phyloP scores from a whole-genome alignment of 2,888 invertebrate genomes.

The Dione vanillae region DNA sequence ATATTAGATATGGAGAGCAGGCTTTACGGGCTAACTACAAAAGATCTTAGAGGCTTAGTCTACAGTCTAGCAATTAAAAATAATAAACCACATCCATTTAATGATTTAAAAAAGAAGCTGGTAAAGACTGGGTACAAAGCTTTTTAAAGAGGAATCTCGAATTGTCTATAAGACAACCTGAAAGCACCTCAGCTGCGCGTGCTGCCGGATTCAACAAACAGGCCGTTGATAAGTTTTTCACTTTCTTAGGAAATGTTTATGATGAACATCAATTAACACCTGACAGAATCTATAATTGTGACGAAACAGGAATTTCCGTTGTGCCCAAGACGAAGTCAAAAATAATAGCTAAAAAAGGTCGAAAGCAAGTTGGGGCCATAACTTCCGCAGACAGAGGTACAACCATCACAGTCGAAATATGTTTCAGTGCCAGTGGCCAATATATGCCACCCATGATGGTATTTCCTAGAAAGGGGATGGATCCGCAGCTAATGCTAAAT shows the following conservation, averaged over 20 bases:
- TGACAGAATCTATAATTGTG: constrained; percentile 53
- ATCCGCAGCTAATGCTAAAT: constrained; percentile 51
- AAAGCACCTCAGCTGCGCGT: constrained; percentile 53
- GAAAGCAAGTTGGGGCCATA: constrained; percentile 51
- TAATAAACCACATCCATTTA: constrained; percentile 46
- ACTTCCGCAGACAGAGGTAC: constrained; percentile 53
- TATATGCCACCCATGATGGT: constrained; percentile 51
- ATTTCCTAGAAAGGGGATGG: constrained; percentile 52
- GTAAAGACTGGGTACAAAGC: too few species aligned
- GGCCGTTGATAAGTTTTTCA: too few species aligned
- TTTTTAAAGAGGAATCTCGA: constrained; percentile 52
- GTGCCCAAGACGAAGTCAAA: constrained; percentile 49
- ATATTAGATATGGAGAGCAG: neutral
- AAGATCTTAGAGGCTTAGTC: neutral
- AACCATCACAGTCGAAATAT: constrained; percentile 52
- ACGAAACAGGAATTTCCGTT: constrained; percentile 53
- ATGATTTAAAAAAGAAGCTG: constrained; percentile 51
- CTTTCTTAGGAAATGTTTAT: constrained; percentile 16
- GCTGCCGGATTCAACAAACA: constrained; percentile 48
- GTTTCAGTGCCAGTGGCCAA: constrained; percentile 50
- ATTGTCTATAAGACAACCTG: constrained; percentile 48
- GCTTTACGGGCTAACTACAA: neutral
- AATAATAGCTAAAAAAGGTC: constrained; percentile 49
- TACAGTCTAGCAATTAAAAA: neutral
- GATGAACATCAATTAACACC: constrained; percentile 49